Base-by-base conservation (phyloP, 2,113 vertebrate species). In the Tachycineta bicolor region DNA sequence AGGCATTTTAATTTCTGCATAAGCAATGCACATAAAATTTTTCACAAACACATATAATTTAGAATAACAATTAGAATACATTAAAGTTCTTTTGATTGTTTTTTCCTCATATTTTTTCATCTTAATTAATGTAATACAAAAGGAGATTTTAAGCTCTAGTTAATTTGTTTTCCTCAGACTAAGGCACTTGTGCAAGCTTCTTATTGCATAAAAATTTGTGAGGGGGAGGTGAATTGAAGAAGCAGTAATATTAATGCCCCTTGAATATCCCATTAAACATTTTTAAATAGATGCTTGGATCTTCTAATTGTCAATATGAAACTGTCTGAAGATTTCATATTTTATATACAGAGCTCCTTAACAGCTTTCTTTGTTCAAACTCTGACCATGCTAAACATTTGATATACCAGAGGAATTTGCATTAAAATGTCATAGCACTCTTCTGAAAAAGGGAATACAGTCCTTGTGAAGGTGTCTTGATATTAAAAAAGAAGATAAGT, bases 91-190 rank as follows among this genome's bases (percentile, higher is more conserved):
- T 84, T 70, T 87, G 50, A 77, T 89, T 90, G 11, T 60, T 90
- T 90, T 64, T 89, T 50, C 16, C 28, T 12, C 53, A 10, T 67
- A 14, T 39, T 89, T 87, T 76, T 87, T 55, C 7, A 59, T 88
- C 47, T 64, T 91, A 73, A 84, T 91, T 89, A 82, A 80, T 65
- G 12, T 90, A 90, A 74, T 47, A 31, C 34, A 67, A 91, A 85
- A 86, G 63, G n/a, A 91, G 39, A 83, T 93, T 95, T 95, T 93
- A 87, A 92, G 26, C 46, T 83, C 41, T 81, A 16, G 22, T 76
- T 95, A 83, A 83, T 95, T 95, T 93, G 46, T 90, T 94, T 95
- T 95, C 26, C 29, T 80, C 33, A 74, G 39, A 44, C 29, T 59
- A 17, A 73, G 60, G 33, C 69, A 70, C 23, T 95, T 81, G 26